phyloP scores from a whole-genome alignment of 2,797 vertebrate genomes.

The Rhyacichthys aspro region DNA sequence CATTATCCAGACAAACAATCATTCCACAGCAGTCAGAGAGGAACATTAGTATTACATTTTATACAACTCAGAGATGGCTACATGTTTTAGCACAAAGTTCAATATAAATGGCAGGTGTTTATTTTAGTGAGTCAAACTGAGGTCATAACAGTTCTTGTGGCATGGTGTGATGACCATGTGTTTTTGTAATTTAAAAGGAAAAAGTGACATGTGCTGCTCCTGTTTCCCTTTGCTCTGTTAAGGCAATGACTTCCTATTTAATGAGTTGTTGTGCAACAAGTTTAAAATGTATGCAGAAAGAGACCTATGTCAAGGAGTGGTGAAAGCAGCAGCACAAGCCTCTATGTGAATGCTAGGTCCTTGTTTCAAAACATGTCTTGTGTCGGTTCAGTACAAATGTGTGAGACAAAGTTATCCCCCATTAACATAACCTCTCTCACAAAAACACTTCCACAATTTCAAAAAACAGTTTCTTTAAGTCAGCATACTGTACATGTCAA shows the following conservation, averaged over 20 bases:
- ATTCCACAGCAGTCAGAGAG: slow-evolving; percentile 73
- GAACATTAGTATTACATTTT: slow-evolving; percentile 74
- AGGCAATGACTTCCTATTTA: slow-evolving; percentile 47
- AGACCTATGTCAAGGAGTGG: slow-evolving; percentile 7
- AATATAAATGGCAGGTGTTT: slow-evolving; percentile 21
- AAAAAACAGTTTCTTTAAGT: slow-evolving; percentile 40
- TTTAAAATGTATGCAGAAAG: slow-evolving; percentile 32
- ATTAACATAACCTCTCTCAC: slow-evolving; percentile 8
- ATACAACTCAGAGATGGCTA: slow-evolving; percentile 46
- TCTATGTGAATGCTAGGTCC: slow-evolving; percentile 44
- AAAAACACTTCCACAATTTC: too few relatives aligned
- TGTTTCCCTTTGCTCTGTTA: slow-evolving; percentile 60
- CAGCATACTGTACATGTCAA: slow-evolving; percentile 63
- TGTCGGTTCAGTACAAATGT: slow-evolving; percentile 35
- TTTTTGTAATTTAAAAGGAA: slow-evolving; percentile 45
- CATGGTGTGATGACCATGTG: slow-evolving; percentile 29
- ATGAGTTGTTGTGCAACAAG: slow-evolving; percentile 34
- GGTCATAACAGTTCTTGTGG: slow-evolving; percentile 28
- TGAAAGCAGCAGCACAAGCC: slow-evolving; percentile 21
- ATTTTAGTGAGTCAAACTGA: slow-evolving; percentile 7
- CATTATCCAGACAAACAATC: slow-evolving; percentile 55
- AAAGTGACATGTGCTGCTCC: slow-evolving; percentile 74
- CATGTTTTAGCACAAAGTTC: slow-evolving; percentile 46
- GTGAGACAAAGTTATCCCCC: slow-evolving; percentile 29
- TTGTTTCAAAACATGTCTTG: slow-evolving; percentile 37